Base-by-base conservation (phyloP, 2,113 vertebrate species). In the Verasper variegatus region DNA sequence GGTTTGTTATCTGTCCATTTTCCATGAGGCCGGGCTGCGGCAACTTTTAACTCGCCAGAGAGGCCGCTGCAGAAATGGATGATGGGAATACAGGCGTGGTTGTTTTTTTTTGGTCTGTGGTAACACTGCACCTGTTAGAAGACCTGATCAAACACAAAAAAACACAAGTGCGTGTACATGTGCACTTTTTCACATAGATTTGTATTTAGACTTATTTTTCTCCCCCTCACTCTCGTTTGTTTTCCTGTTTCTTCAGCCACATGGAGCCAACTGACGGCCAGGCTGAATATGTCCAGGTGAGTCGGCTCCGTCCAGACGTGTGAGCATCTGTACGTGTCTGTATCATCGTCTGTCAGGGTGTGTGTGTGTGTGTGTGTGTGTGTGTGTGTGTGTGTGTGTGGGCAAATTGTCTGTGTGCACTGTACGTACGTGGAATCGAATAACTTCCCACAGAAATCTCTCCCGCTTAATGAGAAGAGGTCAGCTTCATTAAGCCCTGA, bases 261-360 rank as follows among this genome's bases (percentile, higher is more conserved):
- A 86, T 73, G 88, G 67, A 86, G 57, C 61, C 77, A 63, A 20
- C 4, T 27, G 55, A 74, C 4, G 40, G 14, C 31, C 80, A 71
- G 54, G 47, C 20, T 5, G 79, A 79, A 52, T 76, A 83, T 14
- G 67, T 87, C 18, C 81, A 86, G 86, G 91, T 92, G 60, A 71
- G 90, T 57, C 42, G 42, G 5, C 20, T 78, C 5, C n/a, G 18
- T 71, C 61, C n/a, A 37, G 5, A 21, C n/a, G 23, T 52, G 14
- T 52, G 24, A 57, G 31, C 20, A 40, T 24, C 21, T 75, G 27
- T 23, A 0, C 35, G 52, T 47, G 58, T 40, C 4, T 26, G 23
- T 54, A 5, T 27, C 12, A 11, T 23, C 13, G 3, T 11, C 21
- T 45, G 17, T 62, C 45, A 37, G 59, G 26, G 2, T 69, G 6